These are phyloP conservation scores for Phylloscopus collybita DNA, from an alignment of 2,797 vertebrate species.

Conservation along the genomic window DNA sequence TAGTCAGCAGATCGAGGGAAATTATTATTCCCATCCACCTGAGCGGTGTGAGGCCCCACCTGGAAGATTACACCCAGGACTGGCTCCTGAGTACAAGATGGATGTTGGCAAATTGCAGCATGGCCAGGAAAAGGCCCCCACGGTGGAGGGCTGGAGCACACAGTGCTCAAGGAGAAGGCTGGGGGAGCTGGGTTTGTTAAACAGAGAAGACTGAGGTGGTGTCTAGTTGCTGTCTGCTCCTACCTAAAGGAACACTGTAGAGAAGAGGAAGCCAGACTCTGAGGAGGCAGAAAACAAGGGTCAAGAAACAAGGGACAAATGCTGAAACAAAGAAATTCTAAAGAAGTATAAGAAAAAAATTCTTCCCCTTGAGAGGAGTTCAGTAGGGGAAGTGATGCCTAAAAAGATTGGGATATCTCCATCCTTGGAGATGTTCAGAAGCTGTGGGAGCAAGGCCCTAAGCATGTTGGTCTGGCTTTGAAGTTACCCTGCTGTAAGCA, in stretches of 20 bases:
- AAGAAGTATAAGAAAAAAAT: neutral
- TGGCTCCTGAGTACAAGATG: neutral
- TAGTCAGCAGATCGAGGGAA: neutral
- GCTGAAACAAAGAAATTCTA: neutral
- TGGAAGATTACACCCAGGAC: neutral
- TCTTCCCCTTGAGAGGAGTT: neutral
- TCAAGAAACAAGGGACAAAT: neutral
- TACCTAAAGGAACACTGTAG: neutral
- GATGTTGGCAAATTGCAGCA: neutral
- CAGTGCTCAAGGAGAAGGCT: neutral
- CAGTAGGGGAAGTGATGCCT: neutral
- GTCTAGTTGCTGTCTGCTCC: neutral
- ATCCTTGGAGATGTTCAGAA: neutral
- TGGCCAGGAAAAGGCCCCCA: neutral
- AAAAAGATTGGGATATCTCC: neutral
- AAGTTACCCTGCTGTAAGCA: neutral
- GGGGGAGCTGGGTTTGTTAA: neutral
- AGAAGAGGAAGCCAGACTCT: neutral
- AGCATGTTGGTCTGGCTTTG: neutral
- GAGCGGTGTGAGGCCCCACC: neutral
- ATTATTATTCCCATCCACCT: neutral
- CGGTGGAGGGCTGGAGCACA: neutral
- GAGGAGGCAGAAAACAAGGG: neutral
- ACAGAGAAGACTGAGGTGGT: neutral
- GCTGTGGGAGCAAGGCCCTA: neutral